Base-by-base conservation (phyloP, 1,140 invertebrate genomes). In the Dysdera silvatica region DNA sequence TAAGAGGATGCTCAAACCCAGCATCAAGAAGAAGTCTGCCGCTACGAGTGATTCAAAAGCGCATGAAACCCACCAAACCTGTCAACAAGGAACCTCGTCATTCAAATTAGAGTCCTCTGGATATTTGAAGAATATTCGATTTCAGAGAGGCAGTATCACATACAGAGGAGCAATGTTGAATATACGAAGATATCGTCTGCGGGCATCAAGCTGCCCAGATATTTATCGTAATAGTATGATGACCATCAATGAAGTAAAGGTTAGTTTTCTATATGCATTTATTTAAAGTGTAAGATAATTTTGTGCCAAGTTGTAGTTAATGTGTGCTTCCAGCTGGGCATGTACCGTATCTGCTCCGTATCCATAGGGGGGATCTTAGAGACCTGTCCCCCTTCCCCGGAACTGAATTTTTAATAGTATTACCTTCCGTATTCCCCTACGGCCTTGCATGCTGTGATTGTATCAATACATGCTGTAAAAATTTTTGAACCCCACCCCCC, bases 171-270 rank as follows among this genome's bases (percentile, higher is more conserved):
- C 87, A 1, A 86, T 88, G 76, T 75, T 90, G 29, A 88, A 88
- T 74, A 84, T 87, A 53, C 83, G 56, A 26, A 82, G 85, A 56
- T 93, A 93, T 74, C 81, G 86, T 48, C 76, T 92, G 58, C 81
- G 88, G 47, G 89, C 89, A 8, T 91, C 88, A 0, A 91, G 89
- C 20, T 92, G 89, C 75, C 89, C 90, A 1, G 85, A 93, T 76
- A 92, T 94, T 71, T 91, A 89, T 73, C 82, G 86, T 67, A 91
- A 91, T 72, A 91, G 89, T 0, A 91, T 91, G 84, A 87, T 87
- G 10, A 89, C 88, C 1, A 82, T 91, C 23, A 83, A 85, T 29
- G 84, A 87, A 71, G 83, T 85, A 72, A 69, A 71, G 58, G 66
- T 68, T 24, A 33, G 53, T 32, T 31, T 16, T 16, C 24, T 45